Base-by-base conservation (phyloP, 2,888 invertebrate species). In the Apodemia zela region DNA sequence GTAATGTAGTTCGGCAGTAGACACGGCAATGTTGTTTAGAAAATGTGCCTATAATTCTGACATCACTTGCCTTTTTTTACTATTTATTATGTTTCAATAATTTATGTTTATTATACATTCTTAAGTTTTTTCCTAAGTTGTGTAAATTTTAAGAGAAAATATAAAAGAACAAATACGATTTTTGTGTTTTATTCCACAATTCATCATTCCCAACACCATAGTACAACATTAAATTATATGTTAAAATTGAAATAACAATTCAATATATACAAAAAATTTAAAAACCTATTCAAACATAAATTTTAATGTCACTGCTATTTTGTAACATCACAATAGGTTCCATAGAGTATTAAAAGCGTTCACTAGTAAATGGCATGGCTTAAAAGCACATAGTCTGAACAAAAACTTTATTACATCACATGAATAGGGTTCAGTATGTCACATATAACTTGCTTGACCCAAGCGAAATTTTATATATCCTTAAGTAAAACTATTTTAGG, bases 61-160 rank as follows among this genome's bases (percentile, higher is more conserved):
- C 69, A 72, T 73, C 73, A 84, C 89, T 89, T 89, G 88, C 89
- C 88, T 83, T 80, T 78, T 38, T 71, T 74, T 73, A 79, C 74
- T 87, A 85, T 88, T 89, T 89, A 89, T 89, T 87, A 76, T 81
- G 75, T 82, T 78, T 74, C 72, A 75, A 76, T 74, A 83, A 83
- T 84, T 83, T 87, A 83, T 84, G 75, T 85, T 82, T 80, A 73
- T 78, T 74, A 71, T 57, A 57, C 57, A 75, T 75, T 74, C 67
- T 78, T 78, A 73, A 68, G 63, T 68, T 78, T 81, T 78, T 76
- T 79, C 80, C 79, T 79, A 73, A 85, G 84, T 79, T 82, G 78
- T 81, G 76, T 89, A 86, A 81, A 82, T 78, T 83, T 76, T 85
- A 89, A 85, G 85, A 83, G 82, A 82, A 80, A 81, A 84, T 84